Base-by-base conservation (phyloP, 2,888 invertebrate genomes). In the Portevinia maculata region DNA sequence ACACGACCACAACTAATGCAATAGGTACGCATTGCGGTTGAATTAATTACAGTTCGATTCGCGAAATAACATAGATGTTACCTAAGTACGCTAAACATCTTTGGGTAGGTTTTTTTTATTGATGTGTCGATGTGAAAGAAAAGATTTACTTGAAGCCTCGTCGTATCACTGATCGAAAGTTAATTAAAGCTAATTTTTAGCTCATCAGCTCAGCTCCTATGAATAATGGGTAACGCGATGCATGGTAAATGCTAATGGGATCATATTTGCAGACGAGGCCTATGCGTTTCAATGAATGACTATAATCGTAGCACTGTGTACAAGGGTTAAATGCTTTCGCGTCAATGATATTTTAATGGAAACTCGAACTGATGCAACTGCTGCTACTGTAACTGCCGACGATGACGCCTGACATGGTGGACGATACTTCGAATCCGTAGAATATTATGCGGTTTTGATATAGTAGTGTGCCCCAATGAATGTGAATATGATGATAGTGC, bases 261-360 rank as follows among this genome's bases (percentile, higher is more conserved):
- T 83, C 83, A 83, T 73, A 67, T 71, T 83, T 69, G 48, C 65
- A 60, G 53, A 64, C 75, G 19, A 52, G 24, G 21, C 39, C 9
- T 19, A 6, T 28, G 13, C 52, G 69, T 46, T 13, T 70, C 53
- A 69, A 34, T 69, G 64, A 62, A 74, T 62, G 50, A 74, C 53
- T 44, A 28, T 19, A 8, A 30, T 15, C 15, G 7, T 39, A 50
- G 41, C 41, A 34, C 52, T 60, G 60, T 60, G 55, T 70, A 83
- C 65, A 70, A 65, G 67, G 60, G 65, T 78, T 73, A 53, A 59
- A 46, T 60, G 60, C 67, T 78, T 78, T 76, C 83, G 83, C 78
- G 78, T 83, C 83, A 83, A 73, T 83, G 83, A 71, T 81, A 81
- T 81, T 83, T 78, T 78, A 71, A 83, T 73, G 73, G 83, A 78